Conservation (phyloP, 2,888 invertebrate species). For the Thera britannica region DNA sequence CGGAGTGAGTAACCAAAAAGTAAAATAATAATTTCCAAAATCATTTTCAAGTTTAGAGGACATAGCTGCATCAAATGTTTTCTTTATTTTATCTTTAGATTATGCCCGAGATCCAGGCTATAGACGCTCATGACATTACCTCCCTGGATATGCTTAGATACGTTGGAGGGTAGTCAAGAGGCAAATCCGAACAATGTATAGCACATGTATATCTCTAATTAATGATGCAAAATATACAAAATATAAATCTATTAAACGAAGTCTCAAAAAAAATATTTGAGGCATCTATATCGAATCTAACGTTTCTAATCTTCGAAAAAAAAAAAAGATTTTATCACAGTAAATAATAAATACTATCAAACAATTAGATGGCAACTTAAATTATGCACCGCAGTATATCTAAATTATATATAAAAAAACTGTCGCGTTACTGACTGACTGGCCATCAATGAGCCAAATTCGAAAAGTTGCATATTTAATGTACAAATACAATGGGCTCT, state of each 20-base stretch:
- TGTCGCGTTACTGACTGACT: slow-evolving; percentile 1
- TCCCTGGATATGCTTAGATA: background rate
- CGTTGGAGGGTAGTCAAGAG: background rate
- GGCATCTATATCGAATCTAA: slow-evolving; percentile 35
- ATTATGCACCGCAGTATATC: slow-evolving; percentile 70
- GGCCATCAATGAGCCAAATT: background rate
- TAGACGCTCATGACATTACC: background rate
- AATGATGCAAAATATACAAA: slow-evolving; percentile 33
- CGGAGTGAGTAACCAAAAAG: slow-evolving; percentile 72
- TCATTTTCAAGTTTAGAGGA: slow-evolving; percentile 25
- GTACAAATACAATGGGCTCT: background rate
- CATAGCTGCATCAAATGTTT: slow-evolving; percentile 46
- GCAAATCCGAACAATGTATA: background rate
- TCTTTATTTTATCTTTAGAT: slow-evolving; percentile 15
- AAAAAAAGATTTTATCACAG: slow-evolving; percentile 76
- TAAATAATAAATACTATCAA: slow-evolving; percentile 80
- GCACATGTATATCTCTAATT: background rate
- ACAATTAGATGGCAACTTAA: slow-evolving; percentile 74
- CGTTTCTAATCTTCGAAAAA: slow-evolving; percentile 49
- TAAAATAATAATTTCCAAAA: slow-evolving; percentile 45
- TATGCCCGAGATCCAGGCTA: background rate
- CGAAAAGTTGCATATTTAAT: background rate
- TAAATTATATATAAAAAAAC: slow-evolving; percentile 30
- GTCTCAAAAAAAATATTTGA: slow-evolving; percentile 26
- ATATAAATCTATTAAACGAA: slow-evolving; percentile 35